phyloP scores from a whole-genome alignment of 2,797 vertebrate species.

The Tokudaia muenninki region DNA sequence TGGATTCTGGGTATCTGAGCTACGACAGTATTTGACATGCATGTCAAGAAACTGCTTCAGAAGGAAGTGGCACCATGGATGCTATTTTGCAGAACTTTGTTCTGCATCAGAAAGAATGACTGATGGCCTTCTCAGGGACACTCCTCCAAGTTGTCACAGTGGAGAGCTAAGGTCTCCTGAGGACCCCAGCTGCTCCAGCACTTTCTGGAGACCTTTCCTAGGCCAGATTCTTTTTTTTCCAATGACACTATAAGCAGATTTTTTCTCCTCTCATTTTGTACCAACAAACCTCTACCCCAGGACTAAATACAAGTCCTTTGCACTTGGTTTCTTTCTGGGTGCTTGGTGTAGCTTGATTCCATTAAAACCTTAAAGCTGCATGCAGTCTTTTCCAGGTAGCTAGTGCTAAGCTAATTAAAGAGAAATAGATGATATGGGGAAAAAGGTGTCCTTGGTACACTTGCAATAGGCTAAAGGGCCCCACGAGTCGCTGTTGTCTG shows the following conservation, averaged over 20 bases:
- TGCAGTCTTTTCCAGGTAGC: background rate
- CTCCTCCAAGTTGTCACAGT: rapidly evolving
- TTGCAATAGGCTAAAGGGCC: background rate
- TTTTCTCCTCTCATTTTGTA: background rate
- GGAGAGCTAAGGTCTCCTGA: background rate
- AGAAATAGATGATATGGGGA: background rate
- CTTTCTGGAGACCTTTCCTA: background rate
- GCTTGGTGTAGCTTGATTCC: too few species aligned
- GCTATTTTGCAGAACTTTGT: background rate
- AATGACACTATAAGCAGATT: background rate
- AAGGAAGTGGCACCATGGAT: background rate
- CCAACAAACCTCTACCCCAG: background rate
- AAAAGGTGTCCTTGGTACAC: background rate
- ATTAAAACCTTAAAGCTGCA: background rate
- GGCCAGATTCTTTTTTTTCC: background rate
- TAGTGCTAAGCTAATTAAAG: background rate
- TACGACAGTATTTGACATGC: background rate
- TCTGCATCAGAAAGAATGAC: background rate
- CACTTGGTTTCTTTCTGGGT: background rate
- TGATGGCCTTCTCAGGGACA: background rate
- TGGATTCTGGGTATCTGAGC: background rate
- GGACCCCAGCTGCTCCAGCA: background rate
- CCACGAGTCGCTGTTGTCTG: too few species aligned
- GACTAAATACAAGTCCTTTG: background rate
- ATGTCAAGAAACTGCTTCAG: background rate